Conservation (phyloP, 30 jellyfish, hydroid and myxozoan genomes). For the Rhopilema esculentum region DNA sequence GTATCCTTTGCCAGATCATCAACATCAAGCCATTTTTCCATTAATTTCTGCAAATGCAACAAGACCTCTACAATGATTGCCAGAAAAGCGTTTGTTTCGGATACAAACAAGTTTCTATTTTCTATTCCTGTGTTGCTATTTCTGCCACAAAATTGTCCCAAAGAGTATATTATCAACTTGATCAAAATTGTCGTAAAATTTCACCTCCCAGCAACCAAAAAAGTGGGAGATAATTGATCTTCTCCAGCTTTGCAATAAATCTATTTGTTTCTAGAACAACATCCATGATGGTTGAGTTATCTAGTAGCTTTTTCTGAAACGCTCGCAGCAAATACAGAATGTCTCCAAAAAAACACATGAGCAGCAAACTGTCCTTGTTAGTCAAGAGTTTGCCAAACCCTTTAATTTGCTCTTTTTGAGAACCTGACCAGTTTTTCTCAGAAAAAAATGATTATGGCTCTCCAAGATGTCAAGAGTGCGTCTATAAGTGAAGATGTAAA, state of each 20-base stretch:
- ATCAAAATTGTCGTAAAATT: not conserved
- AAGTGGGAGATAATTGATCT: constrained; percentile 10
- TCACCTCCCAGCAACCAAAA: constrained; percentile 40
- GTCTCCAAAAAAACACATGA: constrained; percentile 1
- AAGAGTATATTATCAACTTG: not conserved
- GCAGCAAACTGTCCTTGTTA: not conserved
- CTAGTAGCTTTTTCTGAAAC: not conserved
- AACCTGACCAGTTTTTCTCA: too few relatives aligned
- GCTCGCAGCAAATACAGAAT: constrained; percentile 7
- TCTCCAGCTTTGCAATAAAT: constrained; percentile 1
- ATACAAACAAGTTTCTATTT: constrained; percentile 2
- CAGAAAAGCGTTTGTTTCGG: constrained; percentile 28
- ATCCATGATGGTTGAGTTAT: not conserved
- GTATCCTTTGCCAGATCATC: constrained; percentile 19
- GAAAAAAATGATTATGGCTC: constrained; percentile 13
- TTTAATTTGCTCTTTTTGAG: constrained; percentile 10
- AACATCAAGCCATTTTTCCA: constrained; percentile 1
- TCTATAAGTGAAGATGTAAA: too few relatives aligned
- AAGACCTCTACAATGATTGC: constrained; percentile 34
- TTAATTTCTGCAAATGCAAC: constrained; percentile 3
- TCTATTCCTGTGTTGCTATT: constrained; percentile 12
- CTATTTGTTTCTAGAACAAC: not conserved
- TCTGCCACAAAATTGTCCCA: constrained; percentile 22
- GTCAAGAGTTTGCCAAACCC: constrained; percentile 20
- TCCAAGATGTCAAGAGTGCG: not conserved